A percentile compares a stretch with the other conserved stretches of the same genome.
These are phyloP conservation scores for Carassius carassius DNA, from an alignment of 2,113 vertebrate species.

Conservation along the genomic window DNA sequence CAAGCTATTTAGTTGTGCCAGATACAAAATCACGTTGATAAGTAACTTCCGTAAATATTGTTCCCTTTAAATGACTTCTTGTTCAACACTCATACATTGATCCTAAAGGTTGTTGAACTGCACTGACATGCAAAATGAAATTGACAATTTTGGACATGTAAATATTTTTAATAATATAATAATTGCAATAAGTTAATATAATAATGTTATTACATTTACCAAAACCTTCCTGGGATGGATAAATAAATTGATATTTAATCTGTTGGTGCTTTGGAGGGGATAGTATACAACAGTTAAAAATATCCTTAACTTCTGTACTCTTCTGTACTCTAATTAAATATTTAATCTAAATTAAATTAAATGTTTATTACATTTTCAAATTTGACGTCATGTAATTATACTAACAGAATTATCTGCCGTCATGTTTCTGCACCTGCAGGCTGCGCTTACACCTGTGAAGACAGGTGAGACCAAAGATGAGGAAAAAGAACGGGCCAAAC, in stretches of 20 bases:
- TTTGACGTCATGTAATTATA: background rate
- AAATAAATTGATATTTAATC: background rate
- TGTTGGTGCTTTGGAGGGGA: too few species aligned
- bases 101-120: background rate
- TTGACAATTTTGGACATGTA: too few species aligned
- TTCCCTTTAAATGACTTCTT: background rate
- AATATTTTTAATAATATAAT: too few species aligned
- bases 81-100: background rate
- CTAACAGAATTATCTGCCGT: background rate
- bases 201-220: background rate
- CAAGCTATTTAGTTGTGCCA: background rate
- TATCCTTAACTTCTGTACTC: too few species aligned
- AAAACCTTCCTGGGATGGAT: background rate
- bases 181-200: background rate
- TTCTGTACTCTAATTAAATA: too few species aligned
- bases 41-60: background rate
- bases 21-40: slow-evolving; percentile 2
- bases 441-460: slow-evolving; percentile 90
- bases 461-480: slow-evolving; percentile 88
- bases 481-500: slow-evolving; percentile 88
- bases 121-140: background rate
- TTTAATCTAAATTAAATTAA: too few species aligned
- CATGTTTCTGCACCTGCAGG: slow-evolving; percentile 68
- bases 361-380: background rate
- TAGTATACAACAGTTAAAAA: background rate